phyloP scores from a whole-genome alignment of 2,797 vertebrate genomes.

The Allobates femoralis region DNA sequence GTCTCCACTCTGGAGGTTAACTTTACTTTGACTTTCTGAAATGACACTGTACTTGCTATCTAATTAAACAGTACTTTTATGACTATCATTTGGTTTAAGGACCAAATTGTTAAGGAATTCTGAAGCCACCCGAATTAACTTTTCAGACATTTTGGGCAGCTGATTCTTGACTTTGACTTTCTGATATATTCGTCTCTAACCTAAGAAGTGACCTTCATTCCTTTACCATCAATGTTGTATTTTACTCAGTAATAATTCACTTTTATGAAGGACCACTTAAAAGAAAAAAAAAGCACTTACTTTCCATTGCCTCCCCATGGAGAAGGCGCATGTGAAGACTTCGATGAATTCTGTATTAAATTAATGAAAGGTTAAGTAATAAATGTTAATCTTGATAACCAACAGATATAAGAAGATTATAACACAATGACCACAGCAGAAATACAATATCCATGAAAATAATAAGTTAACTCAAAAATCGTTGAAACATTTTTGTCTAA shows the following conservation, averaged over 20 bases:
- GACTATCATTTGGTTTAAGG: slow-evolving; percentile 70
- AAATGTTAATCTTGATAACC: slow-evolving; percentile 63
- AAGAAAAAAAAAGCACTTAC: slow-evolving; percentile 80
- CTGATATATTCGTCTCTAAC: slow-evolving; percentile 43
- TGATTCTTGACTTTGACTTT: slow-evolving; percentile 63
- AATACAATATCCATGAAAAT: not conserved
- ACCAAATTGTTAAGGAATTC: slow-evolving; percentile 68
- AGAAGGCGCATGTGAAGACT: slow-evolving; percentile 92
- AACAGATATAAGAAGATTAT: slow-evolving; percentile 8
- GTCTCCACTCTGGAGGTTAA: slow-evolving; percentile 72
- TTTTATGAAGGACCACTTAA: slow-evolving; percentile 68
- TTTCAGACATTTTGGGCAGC: slow-evolving; percentile 54
- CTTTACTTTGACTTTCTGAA: slow-evolving; percentile 73
- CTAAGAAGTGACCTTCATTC: slow-evolving; percentile 60
- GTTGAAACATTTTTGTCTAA: not conserved
- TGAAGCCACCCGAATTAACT: slow-evolving; percentile 58
- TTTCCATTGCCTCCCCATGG: slow-evolving; percentile 96
- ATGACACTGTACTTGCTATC: slow-evolving; percentile 68
- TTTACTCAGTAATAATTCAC: slow-evolving; percentile 50
- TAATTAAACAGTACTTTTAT: slow-evolving; percentile 74
- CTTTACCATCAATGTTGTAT: slow-evolving; percentile 56
- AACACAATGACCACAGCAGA: slow-evolving; percentile 10
- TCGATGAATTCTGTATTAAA: slow-evolving; percentile 91
- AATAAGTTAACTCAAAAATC: not conserved
- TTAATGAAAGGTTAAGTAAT: slow-evolving; percentile 68